A percentile compares a stretch with the other conserved stretches of the same genome.
Conservation (phyloP, 2,888 invertebrate genomes). For the Leuctra nigra region DNA sequence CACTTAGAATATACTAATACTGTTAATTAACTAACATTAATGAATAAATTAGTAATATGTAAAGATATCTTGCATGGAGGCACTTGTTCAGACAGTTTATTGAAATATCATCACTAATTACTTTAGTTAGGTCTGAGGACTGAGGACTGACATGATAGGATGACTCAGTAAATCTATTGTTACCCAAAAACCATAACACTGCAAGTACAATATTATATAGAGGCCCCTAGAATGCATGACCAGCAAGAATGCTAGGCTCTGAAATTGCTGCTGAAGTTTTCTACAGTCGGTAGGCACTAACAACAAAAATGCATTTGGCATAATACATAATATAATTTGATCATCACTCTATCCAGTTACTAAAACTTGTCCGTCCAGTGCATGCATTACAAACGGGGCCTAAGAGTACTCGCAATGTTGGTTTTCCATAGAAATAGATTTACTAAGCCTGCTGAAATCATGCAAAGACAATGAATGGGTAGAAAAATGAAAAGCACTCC, state of each 20-base stretch:
- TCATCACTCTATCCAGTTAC: slow-evolving; percentile 29
- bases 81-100: too few relatives aligned
- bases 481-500: slow-evolving; percentile 30
- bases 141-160: too few relatives aligned
- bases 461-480: slow-evolving; percentile 29
- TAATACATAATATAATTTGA: slow-evolving; percentile 3
- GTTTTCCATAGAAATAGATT: slow-evolving; percentile 23
- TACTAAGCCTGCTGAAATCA: slow-evolving; percentile 31
- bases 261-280: slow-evolving; percentile 23
- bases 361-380: slow-evolving; percentile 30
- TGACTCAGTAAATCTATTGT: slow-evolving; percentile 3
- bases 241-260: slow-evolving; percentile 19
- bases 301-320: slow-evolving; percentile 13
- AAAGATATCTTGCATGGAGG: too few relatives aligned
- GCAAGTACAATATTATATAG: slow-evolving; percentile 28
- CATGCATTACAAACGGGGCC: slow-evolving; percentile 22
- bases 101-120: too few relatives aligned
- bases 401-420: slow-evolving; percentile 29
- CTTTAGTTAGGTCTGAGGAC: too few relatives aligned
- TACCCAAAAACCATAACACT: slow-evolving; percentile 24
- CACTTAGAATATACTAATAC: too few relatives aligned
- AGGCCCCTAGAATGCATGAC: slow-evolving; percentile 21
- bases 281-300: slow-evolving; percentile 14
- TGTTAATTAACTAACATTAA: too few relatives aligned
- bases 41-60: too few relatives aligned